phyloP scores from a whole-genome alignment of 2,888 invertebrate genomes.

The Nephrotoma guestfalica region DNA sequence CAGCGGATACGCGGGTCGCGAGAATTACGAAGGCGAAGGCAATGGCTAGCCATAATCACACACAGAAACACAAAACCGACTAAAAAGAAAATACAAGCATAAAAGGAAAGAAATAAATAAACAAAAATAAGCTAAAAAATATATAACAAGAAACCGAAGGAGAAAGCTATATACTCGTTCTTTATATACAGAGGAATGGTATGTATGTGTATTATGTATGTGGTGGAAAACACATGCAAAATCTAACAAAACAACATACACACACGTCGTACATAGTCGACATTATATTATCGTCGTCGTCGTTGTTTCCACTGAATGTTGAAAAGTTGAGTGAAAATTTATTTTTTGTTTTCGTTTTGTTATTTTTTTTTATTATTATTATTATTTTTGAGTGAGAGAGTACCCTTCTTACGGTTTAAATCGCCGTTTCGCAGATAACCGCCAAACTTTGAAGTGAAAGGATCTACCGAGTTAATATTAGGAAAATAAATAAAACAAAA shows the following conservation, averaged over 20 bases:
- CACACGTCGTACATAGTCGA: slow-evolving; percentile 1
- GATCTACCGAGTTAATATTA: slow-evolving; percentile 8
- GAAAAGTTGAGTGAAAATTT: slow-evolving; percentile 4
- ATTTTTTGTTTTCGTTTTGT: background rate
- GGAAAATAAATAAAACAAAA: background rate
- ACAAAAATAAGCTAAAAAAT: background rate
- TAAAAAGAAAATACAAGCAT: slow-evolving; percentile 1
- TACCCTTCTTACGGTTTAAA: background rate
- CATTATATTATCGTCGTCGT: slow-evolving; percentile 3
- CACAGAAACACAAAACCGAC: background rate
- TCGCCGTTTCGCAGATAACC: slow-evolving; percentile 7
- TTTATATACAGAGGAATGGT: background rate
- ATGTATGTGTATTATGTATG: background rate
- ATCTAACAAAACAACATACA: background rate
- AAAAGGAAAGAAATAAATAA: background rate
- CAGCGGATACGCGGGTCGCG: slow-evolving; percentile 15
- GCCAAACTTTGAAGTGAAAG: slow-evolving; percentile 17
- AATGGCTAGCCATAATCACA: slow-evolving; percentile 6
- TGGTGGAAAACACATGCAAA: background rate
- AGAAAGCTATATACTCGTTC: background rate
- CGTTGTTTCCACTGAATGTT: slow-evolving; percentile 3
- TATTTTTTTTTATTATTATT: background rate
- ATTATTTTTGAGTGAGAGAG: slow-evolving; percentile 1
- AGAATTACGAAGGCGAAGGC: slow-evolving; percentile 14
- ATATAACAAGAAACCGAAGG: background rate